Base-by-base conservation (phyloP, 2,113 vertebrate genomes). In the Eidolon helvum region DNA sequence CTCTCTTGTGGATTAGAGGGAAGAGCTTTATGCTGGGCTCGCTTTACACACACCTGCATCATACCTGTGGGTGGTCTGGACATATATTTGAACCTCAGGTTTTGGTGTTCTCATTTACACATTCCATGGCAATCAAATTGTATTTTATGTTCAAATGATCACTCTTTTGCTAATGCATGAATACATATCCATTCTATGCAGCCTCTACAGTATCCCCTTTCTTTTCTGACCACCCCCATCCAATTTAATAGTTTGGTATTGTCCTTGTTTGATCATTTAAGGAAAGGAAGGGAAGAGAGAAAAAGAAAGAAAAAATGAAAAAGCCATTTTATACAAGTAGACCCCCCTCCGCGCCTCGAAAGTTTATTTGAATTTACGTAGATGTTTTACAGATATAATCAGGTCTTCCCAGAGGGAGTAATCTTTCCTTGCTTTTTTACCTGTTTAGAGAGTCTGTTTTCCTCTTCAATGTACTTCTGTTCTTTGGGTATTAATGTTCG, bases 401-500 rank as follows among this genome's bases (percentile, higher is more conserved):
- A 97, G 91, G 96, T 94, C 97, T 98, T 98, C 98, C 18, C 92
- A 86, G 97, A 98, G 95, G 95, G 97, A 97, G 98, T 97, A 98
- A 95, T 95, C 87, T 98, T 98, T 95, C 97, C 97, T 98, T 98
- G 96, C 69, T 97, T 97, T 98, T 98, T 99, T 99, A 99, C 99
- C 99, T 99, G 99, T 99, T 99, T 99, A 98, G 99, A 99, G 98
- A 99, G 99, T 98, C 98, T 99, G 98, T 99, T 99, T 98, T 99
- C 99, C 97, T 99, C 99, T 98, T 99, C 99, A 91, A 99, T 99
- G 97, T 99, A 99, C 98, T 99, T 99, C 99, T 99, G 99, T 98
- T 99, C 99, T 98, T 99, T 99, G 97, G 99, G 99, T 97, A 99
- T 99, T 98, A 99, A 98, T 71, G 99, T 99, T 98, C 99, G 98